Percentiles rank a stretch among this genome's conserved stretches.
Evolutionary conservation across 2,888 invertebrate species (phyloP).

Genomic region (Drosophila engyochracea): DNA sequence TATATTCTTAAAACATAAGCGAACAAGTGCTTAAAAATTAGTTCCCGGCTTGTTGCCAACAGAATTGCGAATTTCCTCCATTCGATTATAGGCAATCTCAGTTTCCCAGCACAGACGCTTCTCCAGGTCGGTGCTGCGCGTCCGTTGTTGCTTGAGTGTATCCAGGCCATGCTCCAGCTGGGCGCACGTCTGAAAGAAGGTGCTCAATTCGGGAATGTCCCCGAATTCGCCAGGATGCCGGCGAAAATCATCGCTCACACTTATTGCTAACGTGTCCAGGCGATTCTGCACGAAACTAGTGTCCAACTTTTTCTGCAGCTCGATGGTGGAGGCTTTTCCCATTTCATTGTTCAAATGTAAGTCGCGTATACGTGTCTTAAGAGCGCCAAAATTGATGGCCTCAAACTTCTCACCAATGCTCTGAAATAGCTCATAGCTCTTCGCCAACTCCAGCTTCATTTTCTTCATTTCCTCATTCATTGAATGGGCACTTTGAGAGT

Average conservation of each 20-base stretch:
- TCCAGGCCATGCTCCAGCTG: slow-evolving; percentile 81
- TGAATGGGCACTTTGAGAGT: slow-evolving; percentile 45
- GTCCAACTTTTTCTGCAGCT: slow-evolving; percentile 72
- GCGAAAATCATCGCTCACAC: slow-evolving; percentile 75
- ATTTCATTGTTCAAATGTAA: slow-evolving; percentile 70
- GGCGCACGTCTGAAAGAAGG: slow-evolving; percentile 81
- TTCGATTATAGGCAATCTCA: slow-evolving; percentile 73
- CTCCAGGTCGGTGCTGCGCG: slow-evolving; percentile 70
- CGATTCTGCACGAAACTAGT: slow-evolving; percentile 69
- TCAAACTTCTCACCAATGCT: slow-evolving; percentile 80
- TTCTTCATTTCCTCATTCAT: slow-evolving; percentile 77
- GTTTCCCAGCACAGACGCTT: slow-evolving; percentile 74
- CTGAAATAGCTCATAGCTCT: slow-evolving; percentile 81
- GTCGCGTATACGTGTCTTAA: slow-evolving; percentile 80
- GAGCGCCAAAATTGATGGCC: slow-evolving; percentile 74
- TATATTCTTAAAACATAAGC: slow-evolving; percentile 1
- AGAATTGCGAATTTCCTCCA: slow-evolving; percentile 73
- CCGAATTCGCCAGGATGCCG: slow-evolving; percentile 84
- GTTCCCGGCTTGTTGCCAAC: slow-evolving; percentile 53
- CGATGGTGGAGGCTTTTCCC: slow-evolving; percentile 53
- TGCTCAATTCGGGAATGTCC: slow-evolving; percentile 83
- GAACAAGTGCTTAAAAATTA: slow-evolving; percentile 45
- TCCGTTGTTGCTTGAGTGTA: slow-evolving; percentile 72
- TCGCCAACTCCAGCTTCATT: slow-evolving; percentile 76
- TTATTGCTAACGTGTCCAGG: slow-evolving; percentile 70